Evolutionary conservation across 2,113 vertebrate genomes (phyloP).

Genomic region (Ptychochromis oligacanthus): DNA sequence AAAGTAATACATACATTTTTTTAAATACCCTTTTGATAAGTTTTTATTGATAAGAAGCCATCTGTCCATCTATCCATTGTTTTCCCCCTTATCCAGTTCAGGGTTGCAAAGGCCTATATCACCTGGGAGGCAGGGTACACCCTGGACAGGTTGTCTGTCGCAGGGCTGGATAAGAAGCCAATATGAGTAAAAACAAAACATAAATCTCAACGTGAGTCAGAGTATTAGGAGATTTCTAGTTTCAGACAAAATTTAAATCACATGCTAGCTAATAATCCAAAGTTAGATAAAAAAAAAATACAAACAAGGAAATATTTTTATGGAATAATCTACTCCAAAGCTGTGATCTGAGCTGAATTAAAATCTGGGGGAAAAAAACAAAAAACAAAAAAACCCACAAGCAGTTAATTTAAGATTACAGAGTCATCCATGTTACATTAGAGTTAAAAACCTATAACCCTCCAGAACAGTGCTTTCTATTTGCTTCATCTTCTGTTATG

Average conservation of each 20-base stretch:
- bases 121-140: too few species aligned
- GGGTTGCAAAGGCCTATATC: too few species aligned
- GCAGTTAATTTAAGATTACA: constrained; percentile 8
- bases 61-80: too few species aligned
- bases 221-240: background rate
- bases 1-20: too few species aligned
- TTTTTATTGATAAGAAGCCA: too few species aligned
- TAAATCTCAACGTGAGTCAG: background rate
- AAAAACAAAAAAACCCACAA: background rate
- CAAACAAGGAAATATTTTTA: background rate
- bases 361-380: background rate
- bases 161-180: background rate
- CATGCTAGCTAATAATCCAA: background rate
- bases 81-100: too few species aligned
- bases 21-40: too few species aligned
- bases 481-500: constrained; percentile 13
- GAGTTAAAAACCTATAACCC: background rate
- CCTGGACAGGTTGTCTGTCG: too few species aligned
- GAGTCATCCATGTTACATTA: constrained; percentile 21
- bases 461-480: background rate
- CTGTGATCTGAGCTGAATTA: constrained; percentile 5
- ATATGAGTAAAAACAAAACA: background rate
- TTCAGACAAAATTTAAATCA: background rate
- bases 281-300: background rate
- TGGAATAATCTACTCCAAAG: constrained; percentile 27